A percentile compares a stretch with the other conserved stretches of the same genome.
Evolutionary conservation across 2,888 invertebrate genomes (phyloP).

Genomic region (Chymomyza procnemis): DNA sequence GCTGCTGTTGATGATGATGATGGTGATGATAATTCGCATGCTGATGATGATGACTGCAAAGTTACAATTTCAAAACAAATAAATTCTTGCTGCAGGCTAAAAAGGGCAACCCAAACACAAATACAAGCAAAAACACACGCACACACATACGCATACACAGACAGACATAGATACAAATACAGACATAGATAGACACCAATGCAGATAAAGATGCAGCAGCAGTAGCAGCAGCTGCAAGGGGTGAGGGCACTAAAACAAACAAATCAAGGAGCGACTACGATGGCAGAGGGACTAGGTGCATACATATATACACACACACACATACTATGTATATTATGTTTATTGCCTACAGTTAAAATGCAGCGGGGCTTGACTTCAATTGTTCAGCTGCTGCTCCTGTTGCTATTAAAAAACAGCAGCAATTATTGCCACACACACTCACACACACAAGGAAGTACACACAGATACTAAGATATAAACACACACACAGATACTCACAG

Average conservation of each 20-base stretch:
- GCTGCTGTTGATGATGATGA: constrained; percentile 38
- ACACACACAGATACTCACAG: constrained; percentile 2
- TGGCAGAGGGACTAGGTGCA: constrained; percentile 19
- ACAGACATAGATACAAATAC: constrained; percentile 7
- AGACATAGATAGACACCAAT: constrained; percentile 32
- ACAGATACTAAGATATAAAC: background rate
- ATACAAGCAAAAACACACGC: too few relatives aligned
- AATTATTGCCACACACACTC: constrained; percentile 52
- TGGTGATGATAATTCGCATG: background rate
- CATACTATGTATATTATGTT: background rate
- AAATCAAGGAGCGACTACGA: constrained; percentile 65
- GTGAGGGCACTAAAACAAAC: constrained; percentile 53
- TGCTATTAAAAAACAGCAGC: constrained; percentile 55
- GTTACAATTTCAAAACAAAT: constrained; percentile 72
- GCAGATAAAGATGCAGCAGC: constrained; percentile 19
- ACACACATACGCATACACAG: constrained; percentile 29
- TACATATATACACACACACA: constrained; percentile 36
- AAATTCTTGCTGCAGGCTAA: constrained; percentile 69
- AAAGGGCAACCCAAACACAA: constrained; percentile 59
- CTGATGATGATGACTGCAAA: constrained; percentile 48
- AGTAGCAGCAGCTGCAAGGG: constrained; percentile 26
- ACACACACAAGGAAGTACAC: constrained; percentile 7
- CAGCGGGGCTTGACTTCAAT: constrained; percentile 67
- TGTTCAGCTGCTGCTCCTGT: constrained; percentile 51
- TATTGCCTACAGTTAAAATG: constrained; percentile 44